Conservation (phyloP, 2,888 invertebrate species). For the Hirtodrosophila cameraria region DNA sequence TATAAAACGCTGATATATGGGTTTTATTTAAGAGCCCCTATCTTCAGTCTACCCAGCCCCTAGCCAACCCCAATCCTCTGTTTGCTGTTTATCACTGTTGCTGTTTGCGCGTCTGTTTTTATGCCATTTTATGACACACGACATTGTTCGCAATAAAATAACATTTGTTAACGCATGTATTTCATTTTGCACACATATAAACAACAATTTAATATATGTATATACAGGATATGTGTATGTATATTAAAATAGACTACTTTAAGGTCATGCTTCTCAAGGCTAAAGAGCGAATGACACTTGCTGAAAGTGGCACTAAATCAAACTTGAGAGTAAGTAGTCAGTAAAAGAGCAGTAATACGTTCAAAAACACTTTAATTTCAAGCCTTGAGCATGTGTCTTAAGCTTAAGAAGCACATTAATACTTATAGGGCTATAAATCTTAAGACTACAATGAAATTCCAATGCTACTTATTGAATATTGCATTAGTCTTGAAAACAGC, state of each 20-base stretch:
- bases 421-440: no score
- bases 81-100: slow-evolving; percentile 39
- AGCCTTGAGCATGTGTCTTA: no score
- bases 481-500: no score
- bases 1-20: slow-evolving; percentile 50
- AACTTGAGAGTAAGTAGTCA: not conserved
- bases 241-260: not conserved
- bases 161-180: slow-evolving; percentile 54
- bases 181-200: slow-evolving; percentile 26
- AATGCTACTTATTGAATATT: no score
- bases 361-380: no score
- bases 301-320: not conserved
- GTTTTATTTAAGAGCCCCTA: slow-evolving; percentile 34
- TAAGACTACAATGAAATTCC: no score
- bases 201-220: slow-evolving; percentile 4
- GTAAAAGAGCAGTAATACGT: not conserved
- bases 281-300: not conserved
- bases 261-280: slow-evolving; percentile 8
- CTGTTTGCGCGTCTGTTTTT: slow-evolving; percentile 40
- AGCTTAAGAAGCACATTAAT: no score
- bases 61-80: not conserved
- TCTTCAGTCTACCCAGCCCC: not conserved
- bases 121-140: slow-evolving; percentile 55
- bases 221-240: not conserved
- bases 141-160: slow-evolving; percentile 60